Base-by-base conservation (phyloP, 2,113 vertebrate species). In the Mugil cephalus region DNA sequence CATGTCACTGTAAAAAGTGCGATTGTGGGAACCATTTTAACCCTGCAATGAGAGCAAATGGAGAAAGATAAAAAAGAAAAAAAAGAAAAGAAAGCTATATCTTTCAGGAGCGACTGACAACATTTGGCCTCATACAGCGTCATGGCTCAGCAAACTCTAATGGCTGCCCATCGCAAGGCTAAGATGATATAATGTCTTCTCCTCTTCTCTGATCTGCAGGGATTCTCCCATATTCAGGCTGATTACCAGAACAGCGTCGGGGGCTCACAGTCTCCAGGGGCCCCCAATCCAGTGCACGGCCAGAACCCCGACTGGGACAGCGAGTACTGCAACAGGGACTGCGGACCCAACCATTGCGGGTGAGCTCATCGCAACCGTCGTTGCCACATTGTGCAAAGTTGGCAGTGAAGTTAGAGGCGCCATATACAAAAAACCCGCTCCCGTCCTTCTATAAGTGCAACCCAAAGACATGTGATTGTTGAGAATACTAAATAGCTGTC, bases 331-430 rank as follows among this genome's bases (percentile, higher is more conserved):
- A 96, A 95, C 91, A 95, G 95, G 90, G 98, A 99, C 91, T 99
- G 98, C 66, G 95, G 97, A 87, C 94, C 97, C 86, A 96, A 95
- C 95, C 95, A 97, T 87, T 98, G 98, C 96, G 94, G 96, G 98
- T 97, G 80, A 93, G 94, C 89, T 38, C 45, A 24, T 65, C 14
- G n/a, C 47, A 67, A n/a, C 35, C 19, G 10, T 2, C 5, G 2
- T 36, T 17, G 4, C 8, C 15, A 34, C 55, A 43, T 24, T 74
- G 17, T 18, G 15, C 18, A 14, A n/a, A 24, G 52, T 34, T 24
- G 10, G n/a, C n/a, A n/a, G n/a, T 19, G 11, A 6, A 19, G 18
- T 30, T 42, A n/a, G n/a, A n/a, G n/a, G n/a, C n/a, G 8, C 43
- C 13, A 39, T 6, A 9, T 39, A 36, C 12, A 24, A 46, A 35